These are phyloP conservation scores for Drosophila silvestris DNA, from an alignment of 2,888 invertebrate genomes.

Conservation along the genomic window DNA sequence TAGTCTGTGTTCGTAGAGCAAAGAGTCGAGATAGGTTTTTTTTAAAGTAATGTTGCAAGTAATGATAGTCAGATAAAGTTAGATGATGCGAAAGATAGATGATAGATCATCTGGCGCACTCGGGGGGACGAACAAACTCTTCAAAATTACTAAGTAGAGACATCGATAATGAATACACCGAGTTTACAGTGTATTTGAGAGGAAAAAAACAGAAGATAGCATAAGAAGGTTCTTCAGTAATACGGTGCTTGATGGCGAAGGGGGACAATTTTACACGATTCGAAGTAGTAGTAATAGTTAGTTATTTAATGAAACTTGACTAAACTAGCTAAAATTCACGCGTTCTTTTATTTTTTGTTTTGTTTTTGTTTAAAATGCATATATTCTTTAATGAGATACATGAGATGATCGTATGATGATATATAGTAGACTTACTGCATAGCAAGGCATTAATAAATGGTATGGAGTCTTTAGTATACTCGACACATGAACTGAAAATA, in stretches of 20 bases:
- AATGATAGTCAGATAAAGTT: constrained; percentile 10
- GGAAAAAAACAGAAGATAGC: not conserved
- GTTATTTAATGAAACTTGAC: constrained; percentile 36
- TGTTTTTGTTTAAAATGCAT: constrained; percentile 27
- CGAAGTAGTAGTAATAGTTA: constrained; percentile 18
- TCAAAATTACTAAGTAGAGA: constrained; percentile 30
- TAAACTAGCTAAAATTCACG: constrained; percentile 59
- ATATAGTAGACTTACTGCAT: constrained; percentile 41
- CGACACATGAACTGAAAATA: constrained; percentile 45
- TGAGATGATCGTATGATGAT: constrained; percentile 12
- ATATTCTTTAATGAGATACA: constrained; percentile 25
- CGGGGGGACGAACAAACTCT: constrained; percentile 27
- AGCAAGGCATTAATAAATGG: constrained; percentile 61
- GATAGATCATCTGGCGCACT: constrained; percentile 33
- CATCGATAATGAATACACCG: constrained; percentile 50
- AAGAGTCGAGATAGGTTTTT: constrained; percentile 2
- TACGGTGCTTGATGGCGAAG: constrained; percentile 38
- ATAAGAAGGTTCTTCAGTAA: constrained; percentile 37
- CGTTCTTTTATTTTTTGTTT: constrained; percentile 44
- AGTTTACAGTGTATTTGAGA: constrained; percentile 19
- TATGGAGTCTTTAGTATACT: constrained; percentile 31
- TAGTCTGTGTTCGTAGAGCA: not conserved
- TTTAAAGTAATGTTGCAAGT: not conserved
- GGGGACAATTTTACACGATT: constrained; percentile 37
- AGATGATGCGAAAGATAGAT: constrained; percentile 20